phyloP scores from a whole-genome alignment of 2,888 invertebrate genomes.

The Drosophila cracens region DNA sequence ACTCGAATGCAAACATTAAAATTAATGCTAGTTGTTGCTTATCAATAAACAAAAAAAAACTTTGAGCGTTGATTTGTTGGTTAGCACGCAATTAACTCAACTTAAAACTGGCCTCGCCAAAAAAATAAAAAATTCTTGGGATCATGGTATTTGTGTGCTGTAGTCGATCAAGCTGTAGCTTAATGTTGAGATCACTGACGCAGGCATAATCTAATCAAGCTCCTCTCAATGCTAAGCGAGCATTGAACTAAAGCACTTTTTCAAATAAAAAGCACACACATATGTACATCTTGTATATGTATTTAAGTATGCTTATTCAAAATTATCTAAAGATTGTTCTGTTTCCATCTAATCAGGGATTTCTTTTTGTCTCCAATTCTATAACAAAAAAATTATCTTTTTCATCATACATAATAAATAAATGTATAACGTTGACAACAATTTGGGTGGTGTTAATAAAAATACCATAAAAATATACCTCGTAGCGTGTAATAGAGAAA shows the following conservation, averaged over 20 bases:
- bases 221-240: conserved; percentile 47
- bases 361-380: conserved; percentile 10
- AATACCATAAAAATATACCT: conserved; percentile 1
- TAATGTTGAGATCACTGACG: conserved; percentile 22
- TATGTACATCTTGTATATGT: conserved; percentile 21
- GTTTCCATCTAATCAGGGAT: conserved; percentile 23
- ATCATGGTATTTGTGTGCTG: conserved; percentile 20
- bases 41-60: conserved; percentile 45
- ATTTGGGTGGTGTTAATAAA: background rate
- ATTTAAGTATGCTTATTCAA: conserved; percentile 21
- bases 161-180: conserved; percentile 11
- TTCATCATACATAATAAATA: background rate
- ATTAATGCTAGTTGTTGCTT: conserved; percentile 26
- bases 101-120: conserved; percentile 43
- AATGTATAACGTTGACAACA: background rate
- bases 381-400: background rate
- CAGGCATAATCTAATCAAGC: conserved; percentile 33
- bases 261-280: conserved; percentile 14
- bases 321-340: conserved; percentile 15
- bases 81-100: conserved; percentile 54
- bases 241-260: conserved; percentile 42
- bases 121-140: conserved; percentile 6
- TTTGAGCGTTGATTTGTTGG: conserved; percentile 53
- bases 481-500: background rate
- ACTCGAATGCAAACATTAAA: conserved; percentile 21